Percentiles rank a stretch among this genome's conserved stretches.
Evolutionary conservation across 2,113 vertebrate species (phyloP).

Genomic region (Panurus biarmicus): DNA sequence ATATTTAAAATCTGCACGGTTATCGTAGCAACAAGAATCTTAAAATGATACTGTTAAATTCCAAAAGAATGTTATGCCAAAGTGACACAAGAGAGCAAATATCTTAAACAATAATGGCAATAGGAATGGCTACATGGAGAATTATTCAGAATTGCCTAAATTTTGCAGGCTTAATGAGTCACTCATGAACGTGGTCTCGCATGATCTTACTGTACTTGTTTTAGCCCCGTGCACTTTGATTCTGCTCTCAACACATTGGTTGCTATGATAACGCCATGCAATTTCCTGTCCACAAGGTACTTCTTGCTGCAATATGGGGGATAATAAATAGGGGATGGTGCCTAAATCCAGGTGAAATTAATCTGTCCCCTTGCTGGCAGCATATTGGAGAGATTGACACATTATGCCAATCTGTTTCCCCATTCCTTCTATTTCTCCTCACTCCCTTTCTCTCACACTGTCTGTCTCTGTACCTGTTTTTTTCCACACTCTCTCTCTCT

Average conservation of each 20-base stretch:
- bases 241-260: conserved; percentile 13
- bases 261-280: background rate
- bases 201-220: background rate
- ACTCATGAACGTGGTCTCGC: background rate
- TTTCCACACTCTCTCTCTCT: conserved; percentile 60
- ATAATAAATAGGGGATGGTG: background rate
- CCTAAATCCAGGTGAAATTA: background rate
- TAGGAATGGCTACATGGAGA: background rate
- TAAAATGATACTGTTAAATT: conserved; percentile 42
- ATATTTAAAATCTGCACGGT: conserved; percentile 48
- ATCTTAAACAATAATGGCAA: background rate
- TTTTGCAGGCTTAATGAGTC: conserved; percentile 17
- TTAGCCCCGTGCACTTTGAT: background rate
- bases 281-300: background rate
- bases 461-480: conserved; percentile 66
- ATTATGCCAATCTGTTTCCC: conserved; percentile 15
- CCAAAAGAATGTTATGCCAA: background rate
- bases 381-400: background rate
- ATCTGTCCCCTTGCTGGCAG: background rate
- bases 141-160: conserved; percentile 31
- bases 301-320: background rate
- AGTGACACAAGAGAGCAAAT: conserved; percentile 19
- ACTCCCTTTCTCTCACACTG: conserved; percentile 4
- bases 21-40: conserved; percentile 46
- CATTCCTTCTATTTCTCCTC: conserved; percentile 17